These are phyloP conservation scores for Heliconius aoede DNA, from an alignment of 2,888 invertebrate genomes.

Conservation along the genomic window DNA sequence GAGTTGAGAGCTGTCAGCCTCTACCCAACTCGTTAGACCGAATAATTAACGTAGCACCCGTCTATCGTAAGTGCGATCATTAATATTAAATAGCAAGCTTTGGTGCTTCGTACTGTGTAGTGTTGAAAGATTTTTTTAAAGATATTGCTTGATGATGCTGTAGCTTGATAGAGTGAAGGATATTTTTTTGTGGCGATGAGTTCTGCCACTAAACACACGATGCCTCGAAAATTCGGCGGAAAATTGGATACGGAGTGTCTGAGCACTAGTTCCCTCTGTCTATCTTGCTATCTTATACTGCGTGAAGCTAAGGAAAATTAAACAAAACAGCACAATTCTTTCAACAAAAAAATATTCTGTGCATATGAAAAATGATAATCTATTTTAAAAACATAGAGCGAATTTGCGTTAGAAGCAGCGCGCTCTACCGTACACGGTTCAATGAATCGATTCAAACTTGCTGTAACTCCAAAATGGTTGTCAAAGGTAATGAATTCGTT, in stretches of 20 bases:
- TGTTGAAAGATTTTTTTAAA: background rate
- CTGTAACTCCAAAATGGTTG: slow-evolving; percentile 10
- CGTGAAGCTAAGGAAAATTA: background rate
- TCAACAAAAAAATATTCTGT: no score
- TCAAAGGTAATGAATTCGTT: slow-evolving; percentile 13
- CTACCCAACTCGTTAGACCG: slow-evolving; percentile 32
- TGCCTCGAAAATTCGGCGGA: background rate
- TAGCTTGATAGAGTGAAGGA: background rate
- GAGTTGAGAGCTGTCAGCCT: slow-evolving; percentile 32
- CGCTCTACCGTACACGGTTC: slow-evolving; percentile 9
- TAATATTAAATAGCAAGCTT: slow-evolving; percentile 26
- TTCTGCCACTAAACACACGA: background rate
- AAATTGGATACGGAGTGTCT: accelerated
- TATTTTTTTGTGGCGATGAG: no score
- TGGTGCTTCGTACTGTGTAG: background rate
- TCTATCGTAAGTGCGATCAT: slow-evolving; percentile 18
- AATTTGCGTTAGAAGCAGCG: slow-evolving; percentile 9
- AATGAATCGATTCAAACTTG: slow-evolving; percentile 31
- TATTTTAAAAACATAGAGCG: background rate
- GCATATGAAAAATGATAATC: no score
- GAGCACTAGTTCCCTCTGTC: background rate
- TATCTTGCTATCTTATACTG: no score
- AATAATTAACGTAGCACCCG: slow-evolving; percentile 34
- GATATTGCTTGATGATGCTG: no score
- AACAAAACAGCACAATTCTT: background rate